Base-by-base conservation (phyloP, 2,113 vertebrate species). In the Penelope pileata region DNA sequence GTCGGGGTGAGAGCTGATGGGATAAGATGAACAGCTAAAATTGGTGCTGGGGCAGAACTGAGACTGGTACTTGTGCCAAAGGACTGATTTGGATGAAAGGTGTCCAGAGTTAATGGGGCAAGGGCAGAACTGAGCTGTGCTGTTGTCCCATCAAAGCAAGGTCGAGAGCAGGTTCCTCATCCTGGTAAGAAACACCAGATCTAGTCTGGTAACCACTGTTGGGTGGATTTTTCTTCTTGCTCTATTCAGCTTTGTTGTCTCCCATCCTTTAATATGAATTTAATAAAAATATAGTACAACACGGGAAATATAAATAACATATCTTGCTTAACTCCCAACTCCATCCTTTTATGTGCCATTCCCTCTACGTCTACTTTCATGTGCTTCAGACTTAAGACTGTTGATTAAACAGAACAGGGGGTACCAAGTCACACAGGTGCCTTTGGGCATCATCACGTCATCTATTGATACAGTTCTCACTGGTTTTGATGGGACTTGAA, bases 11-110 rank as follows among this genome's bases (percentile, higher is more conserved):
- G 32, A 72, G 58, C 62, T 88, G 75, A 22, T 10, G 47, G 60
- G 34, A 3, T 2, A 3, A n/a, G 73, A 86, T 32, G 38, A 86
- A 27, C 0, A 5, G 19, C 12, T 74, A 53, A 34, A 47, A 80
- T 27, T 47, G 32, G 26, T 53, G 11, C 36, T 34, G 78, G 68
- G 38, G 67, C 63, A 88, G 80, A 72, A 38, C 27, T 32, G n/a
- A 64, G 22, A 13, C 59, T 60, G 68, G 10, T 7, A 3, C 3
- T 59, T 1, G 0, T 15, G 21, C 1, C 43, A 43, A 51, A 47
- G 51, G n/a, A 53, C 21, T 0, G 0, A 27, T 64, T 54, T 51
- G 30, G 14, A 36, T 59, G 4, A 34, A 40, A 54, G n/a, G 74
- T 11, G 69, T 54, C 21, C 21, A 13, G 12, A 73, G 32, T 36